Base-by-base conservation (phyloP, 2,888 invertebrate genomes). In the Apotomis turbidana region DNA sequence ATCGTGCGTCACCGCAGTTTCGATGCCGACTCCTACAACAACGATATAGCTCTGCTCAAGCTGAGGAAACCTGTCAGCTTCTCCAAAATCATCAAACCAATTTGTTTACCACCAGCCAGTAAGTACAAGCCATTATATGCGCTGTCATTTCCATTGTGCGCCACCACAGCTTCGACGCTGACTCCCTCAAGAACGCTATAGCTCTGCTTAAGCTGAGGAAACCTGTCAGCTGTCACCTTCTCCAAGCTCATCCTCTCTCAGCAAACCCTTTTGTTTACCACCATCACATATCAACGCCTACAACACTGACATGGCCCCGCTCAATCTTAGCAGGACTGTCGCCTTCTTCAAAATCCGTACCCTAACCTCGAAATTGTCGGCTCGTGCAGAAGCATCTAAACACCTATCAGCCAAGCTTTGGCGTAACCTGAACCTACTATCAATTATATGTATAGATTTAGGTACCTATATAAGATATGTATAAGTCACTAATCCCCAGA, bases 1-100 rank as follows among this genome's bases (percentile, higher is more conserved):
- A 95, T 97, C 70, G 95, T 97, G 63, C 94, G 96, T 36, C 97
- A 97, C 81, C 94, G 96, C 67, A 97, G 96, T 87, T 97, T 97
- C 85, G 97, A 97, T 85, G 95, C 96, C 3, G 96, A 97, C 81
- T 96, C 97, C 0, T 97, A 97, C 85, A 97, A 97, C 87, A 97
- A 97, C 85, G 97, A 97, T 83, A 97, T 97, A 66, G 97, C 97
- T 0, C 88, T 97, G 68, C 89, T 97, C 27, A 96, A 95, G 80
- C 88, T 97, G 15, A 92, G 97, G 46, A 97, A 97, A 84, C 95
- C 97, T 0, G 96, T 97, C 13, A 93, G 94, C 67, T 97, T 97
- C 86, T 95, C 96, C 0, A 96, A 96, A 87, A 95, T 95, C 75
- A 95, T 97, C 75, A 94, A 95, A 77, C 97, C 97, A 0, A 95